A percentile compares a stretch with the other conserved stretches of the same genome.
phyloP scores from a whole-genome alignment of 2,113 vertebrate species.

The Polyodon spathula region DNA sequence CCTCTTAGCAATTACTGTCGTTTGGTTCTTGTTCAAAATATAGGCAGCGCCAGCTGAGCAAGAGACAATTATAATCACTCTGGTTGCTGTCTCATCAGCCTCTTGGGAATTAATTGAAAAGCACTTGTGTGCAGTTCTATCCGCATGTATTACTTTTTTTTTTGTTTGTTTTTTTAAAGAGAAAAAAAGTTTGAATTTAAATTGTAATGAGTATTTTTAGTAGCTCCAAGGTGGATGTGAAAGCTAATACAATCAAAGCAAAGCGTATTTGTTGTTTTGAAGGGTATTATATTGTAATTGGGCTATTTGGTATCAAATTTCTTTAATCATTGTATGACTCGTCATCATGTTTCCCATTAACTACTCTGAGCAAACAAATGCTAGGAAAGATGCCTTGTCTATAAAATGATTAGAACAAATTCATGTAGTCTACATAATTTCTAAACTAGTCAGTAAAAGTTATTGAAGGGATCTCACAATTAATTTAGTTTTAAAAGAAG shows the following conservation, averaged over 20 bases:
- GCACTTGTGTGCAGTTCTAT: background rate
- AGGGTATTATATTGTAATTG: background rate
- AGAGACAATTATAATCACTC: slow-evolving; percentile 5
- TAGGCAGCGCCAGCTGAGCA: background rate
- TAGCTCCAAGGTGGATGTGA: too few species aligned
- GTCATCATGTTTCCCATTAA: background rate
- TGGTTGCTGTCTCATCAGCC: slow-evolving; percentile 17
- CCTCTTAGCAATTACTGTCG: background rate
- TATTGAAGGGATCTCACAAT: too few species aligned
- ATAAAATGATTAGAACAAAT: too few species aligned
- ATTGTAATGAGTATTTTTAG: background rate
- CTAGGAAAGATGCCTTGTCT: too few species aligned
- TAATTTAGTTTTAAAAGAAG: too few species aligned
- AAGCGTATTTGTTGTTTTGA: background rate
- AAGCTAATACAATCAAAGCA: background rate
- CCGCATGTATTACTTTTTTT: background rate
- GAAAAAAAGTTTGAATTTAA: background rate
- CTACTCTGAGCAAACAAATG: too few species aligned
- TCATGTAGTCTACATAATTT: too few species aligned
- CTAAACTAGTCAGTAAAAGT: too few species aligned
- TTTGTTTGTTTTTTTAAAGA: background rate
- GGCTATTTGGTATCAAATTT: background rate
- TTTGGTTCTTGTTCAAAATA: background rate
- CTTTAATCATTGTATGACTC: background rate
- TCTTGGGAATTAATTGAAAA: slow-evolving; percentile 18